Evolutionary conservation across 2,888 invertebrate genomes (phyloP).

Genomic region (Alentia gelatinosa): DNA sequence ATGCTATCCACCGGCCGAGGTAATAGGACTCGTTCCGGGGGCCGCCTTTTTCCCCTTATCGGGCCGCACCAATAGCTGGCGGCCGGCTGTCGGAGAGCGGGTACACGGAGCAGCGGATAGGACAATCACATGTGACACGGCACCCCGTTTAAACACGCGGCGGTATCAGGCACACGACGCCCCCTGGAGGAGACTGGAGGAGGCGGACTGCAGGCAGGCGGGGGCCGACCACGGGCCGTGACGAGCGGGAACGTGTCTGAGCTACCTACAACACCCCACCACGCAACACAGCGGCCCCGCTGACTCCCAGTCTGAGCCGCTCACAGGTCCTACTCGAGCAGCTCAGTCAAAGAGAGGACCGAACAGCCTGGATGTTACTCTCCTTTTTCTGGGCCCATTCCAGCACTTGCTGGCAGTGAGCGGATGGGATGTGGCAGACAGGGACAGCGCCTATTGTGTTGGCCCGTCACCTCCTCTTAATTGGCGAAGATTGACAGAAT

Average conservation of each 20-base stretch:
- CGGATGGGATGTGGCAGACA: neutral
- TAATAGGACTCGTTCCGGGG: constrained; percentile 15
- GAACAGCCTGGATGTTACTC: neutral
- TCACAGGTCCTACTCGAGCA: no score
- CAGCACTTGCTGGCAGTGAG: neutral
- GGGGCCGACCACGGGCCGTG: neutral
- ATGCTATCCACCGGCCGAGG: neutral
- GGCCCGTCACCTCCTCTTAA: neutral
- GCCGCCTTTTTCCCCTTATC: constrained; percentile 31
- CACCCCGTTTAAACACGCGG: neutral
- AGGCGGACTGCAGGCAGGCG: neutral
- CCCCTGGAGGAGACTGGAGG: neutral
- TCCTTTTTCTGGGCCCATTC: neutral
- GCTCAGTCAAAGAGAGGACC: neutral
- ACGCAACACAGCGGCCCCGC: no score
- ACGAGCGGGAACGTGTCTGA: neutral
- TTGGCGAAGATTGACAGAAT: constrained; percentile 37
- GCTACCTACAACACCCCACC: neutral
- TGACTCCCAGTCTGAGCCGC: neutral
- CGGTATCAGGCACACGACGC: neutral
- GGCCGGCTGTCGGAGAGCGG: neutral
- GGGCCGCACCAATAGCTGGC: neutral
- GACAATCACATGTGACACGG: constrained; percentile 21
- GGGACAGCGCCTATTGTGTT: neutral
- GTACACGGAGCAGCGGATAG: neutral